Conservation (phyloP, 2,113 vertebrate genomes). For the Symphodus melops region DNA sequence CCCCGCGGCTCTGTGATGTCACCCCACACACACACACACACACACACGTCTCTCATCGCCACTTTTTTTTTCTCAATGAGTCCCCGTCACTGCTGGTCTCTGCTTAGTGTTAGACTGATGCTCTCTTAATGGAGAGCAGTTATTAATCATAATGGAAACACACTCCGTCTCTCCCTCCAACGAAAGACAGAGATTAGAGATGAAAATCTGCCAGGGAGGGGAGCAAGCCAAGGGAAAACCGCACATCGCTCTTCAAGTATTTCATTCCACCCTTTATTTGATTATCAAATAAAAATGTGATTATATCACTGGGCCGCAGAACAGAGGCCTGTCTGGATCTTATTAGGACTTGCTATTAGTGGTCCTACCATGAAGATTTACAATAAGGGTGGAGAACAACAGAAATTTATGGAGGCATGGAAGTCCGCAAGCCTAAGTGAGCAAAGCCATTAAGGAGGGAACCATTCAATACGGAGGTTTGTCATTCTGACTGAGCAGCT, state of each 20-base stretch:
- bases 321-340: slow-evolving; percentile 77
- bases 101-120: slow-evolving; percentile 64
- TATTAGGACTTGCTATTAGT: slow-evolving; percentile 74
- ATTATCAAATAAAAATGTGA: slow-evolving; percentile 83
- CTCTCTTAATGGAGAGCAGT: slow-evolving; percentile 68
- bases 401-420: slow-evolving; percentile 67
- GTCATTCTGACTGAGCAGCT: slow-evolving; percentile 58
- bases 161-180: slow-evolving; percentile 45
- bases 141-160: slow-evolving; percentile 76
- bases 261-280: slow-evolving; percentile 79
- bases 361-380: slow-evolving; percentile 75
- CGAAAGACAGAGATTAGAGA: slow-evolving; percentile 66
- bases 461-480: slow-evolving; percentile 70
- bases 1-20: slow-evolving; percentile 66
- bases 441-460: slow-evolving; percentile 75
- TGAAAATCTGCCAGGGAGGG: slow-evolving; percentile 65
- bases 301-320: slow-evolving; percentile 77
- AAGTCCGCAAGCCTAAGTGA: slow-evolving; percentile 67
- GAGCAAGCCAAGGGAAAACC: slow-evolving; percentile 58
- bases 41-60: slow-evolving; percentile 25
- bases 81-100: slow-evolving; percentile 51
- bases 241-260: slow-evolving; percentile 69
- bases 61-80: slow-evolving; percentile 59
- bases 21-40: slow-evolving; percentile 41
- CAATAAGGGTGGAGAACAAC: slow-evolving; percentile 75